phyloP scores from a whole-genome alignment of 2,888 invertebrate genomes.

The Acheta domesticus region DNA sequence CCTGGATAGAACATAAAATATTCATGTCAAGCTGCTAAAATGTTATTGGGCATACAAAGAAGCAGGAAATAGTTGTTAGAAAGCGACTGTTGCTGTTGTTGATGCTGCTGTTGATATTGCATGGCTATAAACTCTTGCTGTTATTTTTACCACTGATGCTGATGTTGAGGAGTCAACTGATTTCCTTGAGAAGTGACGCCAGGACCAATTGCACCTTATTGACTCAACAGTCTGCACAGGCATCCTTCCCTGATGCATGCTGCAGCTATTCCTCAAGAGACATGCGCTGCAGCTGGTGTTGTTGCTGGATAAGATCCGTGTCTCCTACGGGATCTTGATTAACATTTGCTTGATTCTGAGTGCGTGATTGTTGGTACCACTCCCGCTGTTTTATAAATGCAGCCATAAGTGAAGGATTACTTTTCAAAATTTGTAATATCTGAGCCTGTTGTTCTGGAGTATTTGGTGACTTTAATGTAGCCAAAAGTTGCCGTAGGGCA shows the following conservation, averaged over 20 bases:
- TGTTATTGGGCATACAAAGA: slow-evolving; percentile 54
- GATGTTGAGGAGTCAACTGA: slow-evolving; percentile 36
- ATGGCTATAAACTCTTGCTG: slow-evolving; percentile 44
- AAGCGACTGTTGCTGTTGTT: slow-evolving; percentile 45
- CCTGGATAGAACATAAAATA: slow-evolving; percentile 28
- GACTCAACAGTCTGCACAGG: slow-evolving; percentile 44
- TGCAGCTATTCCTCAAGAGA: slow-evolving; percentile 42
- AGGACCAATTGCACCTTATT: slow-evolving; percentile 42
- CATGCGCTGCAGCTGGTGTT: slow-evolving; percentile 45
- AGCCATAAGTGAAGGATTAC: slow-evolving; percentile 92
- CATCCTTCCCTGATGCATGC: slow-evolving; percentile 46
- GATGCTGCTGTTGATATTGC: slow-evolving; percentile 52
- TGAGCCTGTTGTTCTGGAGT: slow-evolving; percentile 90
- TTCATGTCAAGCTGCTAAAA: slow-evolving; percentile 41
- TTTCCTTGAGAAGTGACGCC: slow-evolving; percentile 38
- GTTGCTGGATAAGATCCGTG: slow-evolving; percentile 43
- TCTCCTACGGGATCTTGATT: slow-evolving; percentile 39
- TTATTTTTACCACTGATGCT: slow-evolving; percentile 46
- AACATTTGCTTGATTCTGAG: slow-evolving; percentile 49
- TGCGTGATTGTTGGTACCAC: slow-evolving; percentile 48
- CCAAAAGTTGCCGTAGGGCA: slow-evolving; percentile 81
- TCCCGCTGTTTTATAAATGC: slow-evolving; percentile 88
- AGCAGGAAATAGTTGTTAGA: slow-evolving; percentile 60
- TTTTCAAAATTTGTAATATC: slow-evolving; percentile 83
- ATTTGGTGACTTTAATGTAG: slow-evolving; percentile 83